A percentile compares a stretch with the other conserved stretches of the same genome.
These are phyloP conservation scores for Gorsachius magnificus DNA, from an alignment of 2,797 vertebrate species.

Conservation along the genomic window DNA sequence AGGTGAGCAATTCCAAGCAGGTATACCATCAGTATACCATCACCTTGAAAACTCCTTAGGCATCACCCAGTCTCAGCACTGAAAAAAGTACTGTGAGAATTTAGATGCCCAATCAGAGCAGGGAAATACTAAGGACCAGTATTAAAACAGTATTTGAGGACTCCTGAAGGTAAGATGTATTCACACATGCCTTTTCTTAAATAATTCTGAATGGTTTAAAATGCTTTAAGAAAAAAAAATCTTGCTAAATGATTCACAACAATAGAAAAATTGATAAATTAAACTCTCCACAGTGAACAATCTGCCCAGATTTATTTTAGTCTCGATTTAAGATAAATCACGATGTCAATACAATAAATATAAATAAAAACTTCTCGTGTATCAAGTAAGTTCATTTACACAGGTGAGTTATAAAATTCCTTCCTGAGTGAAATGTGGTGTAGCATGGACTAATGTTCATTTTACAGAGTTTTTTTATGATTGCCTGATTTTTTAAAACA, in stretches of 20 bases:
- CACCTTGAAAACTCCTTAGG: neutral
- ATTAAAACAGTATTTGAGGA: neutral
- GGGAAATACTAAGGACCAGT: neutral
- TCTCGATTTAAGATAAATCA: neutral
- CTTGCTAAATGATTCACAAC: neutral
- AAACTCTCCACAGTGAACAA: neutral
- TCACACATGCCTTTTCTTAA: neutral
- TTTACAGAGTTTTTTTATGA: neutral
- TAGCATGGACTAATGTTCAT: neutral
- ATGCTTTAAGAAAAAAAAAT: neutral
- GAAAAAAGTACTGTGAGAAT: neutral
- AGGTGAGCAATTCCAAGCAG: neutral
- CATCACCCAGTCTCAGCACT: neutral
- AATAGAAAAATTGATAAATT: neutral
- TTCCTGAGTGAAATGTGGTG: neutral
- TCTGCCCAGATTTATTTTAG: neutral
- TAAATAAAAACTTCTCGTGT: neutral
- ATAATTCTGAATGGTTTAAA: neutral
- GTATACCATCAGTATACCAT: neutral
- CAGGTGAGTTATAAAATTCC: neutral
- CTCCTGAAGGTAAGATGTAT: neutral
- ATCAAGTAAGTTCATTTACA: neutral
- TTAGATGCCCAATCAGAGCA: neutral
- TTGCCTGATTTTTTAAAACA: neutral
- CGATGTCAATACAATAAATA: neutral